phyloP scores from a whole-genome alignment of 2,797 vertebrate species.

The Lacerta viridis region DNA sequence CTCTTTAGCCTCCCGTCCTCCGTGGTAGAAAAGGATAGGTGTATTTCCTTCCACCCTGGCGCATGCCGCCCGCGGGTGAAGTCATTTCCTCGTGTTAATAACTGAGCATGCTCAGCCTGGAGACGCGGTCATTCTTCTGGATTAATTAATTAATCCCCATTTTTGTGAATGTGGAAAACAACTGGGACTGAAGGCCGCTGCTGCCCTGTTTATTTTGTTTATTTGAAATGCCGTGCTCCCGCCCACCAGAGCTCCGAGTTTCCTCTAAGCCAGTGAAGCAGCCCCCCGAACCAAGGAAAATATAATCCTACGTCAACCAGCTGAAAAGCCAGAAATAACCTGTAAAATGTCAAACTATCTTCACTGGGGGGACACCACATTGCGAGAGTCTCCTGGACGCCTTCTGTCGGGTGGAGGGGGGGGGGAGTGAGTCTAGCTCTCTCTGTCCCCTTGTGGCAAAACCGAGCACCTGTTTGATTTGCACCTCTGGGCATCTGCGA shows the following conservation, averaged over 20 bases:
- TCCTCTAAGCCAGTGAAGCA: not conserved
- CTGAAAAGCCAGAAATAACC: conserved; percentile 12
- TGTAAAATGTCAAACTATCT: not conserved
- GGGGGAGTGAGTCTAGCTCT: too few relatives aligned
- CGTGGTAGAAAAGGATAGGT: not conserved
- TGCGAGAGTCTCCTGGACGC: not conserved
- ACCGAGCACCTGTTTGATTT: conserved; percentile 58
- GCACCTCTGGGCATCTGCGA: not conserved
- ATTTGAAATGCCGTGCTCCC: not conserved
- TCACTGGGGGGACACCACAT: not conserved
- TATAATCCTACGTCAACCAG: not conserved
- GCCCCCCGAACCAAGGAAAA: not conserved
- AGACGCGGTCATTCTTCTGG: not conserved
- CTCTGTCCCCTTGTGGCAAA: rapidly evolving
- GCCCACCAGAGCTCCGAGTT: not conserved
- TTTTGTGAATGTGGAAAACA: not conserved
- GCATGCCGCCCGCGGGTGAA: not conserved
- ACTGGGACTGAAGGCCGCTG: too few relatives aligned
- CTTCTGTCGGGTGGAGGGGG: too few relatives aligned
- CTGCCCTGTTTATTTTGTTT: not conserved
- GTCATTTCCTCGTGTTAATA: not conserved
- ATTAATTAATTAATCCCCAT: not conserved
- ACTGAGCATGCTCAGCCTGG: not conserved
- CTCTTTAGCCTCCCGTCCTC: not conserved
- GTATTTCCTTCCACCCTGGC: not conserved